Evolutionary conservation across 2,113 vertebrate species (phyloP), one percentile per base, ranked within the genome.

Genomic region (Seriola aureovittata): DNA sequence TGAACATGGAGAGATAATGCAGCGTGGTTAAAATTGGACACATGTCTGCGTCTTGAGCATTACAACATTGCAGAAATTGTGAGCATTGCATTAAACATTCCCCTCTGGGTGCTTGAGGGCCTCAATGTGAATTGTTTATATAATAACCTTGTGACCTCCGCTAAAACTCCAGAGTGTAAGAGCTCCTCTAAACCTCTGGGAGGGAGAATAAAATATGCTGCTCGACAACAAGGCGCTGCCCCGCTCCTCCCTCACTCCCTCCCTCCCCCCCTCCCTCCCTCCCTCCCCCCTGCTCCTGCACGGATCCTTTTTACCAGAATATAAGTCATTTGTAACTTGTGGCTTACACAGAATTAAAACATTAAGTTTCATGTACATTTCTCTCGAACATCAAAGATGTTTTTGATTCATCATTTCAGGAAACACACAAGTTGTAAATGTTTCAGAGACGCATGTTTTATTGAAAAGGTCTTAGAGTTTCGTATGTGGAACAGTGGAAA

Each of bases 351-450:
- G 84, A 93, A 92, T 92, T 88, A 92, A 88, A 88, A 91, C 90
- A 85, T 89, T 77, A 85, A 77, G 88, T 88, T 91, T 88, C 77
- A 80, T 93, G 91, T 92, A 75, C 70, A 13, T 77, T 74, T 84
- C 81, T 88, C 88, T 77, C 66, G 8, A 84, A 88, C 88, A 93
- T 90, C 85, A 80, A 82, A 81, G 70, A 86, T 90, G 89, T 87
- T 95, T 94, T 79, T 85, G 90, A 92, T 86, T 92, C 55, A 89
- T 94, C 88, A 81, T 92, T 94, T 93, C 93, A 94, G 92, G 89
- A 94, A 93, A 93, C 86, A 92, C 59, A 75, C 74, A 81, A 79
- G 89, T 64, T 80, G 82, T 93, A 87, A 93, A 91, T 87, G 90
- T 93, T 91, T 93, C 84, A 93, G 68, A 84, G 82, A 81, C 0